Base-by-base conservation (phyloP, 2,888 invertebrate genomes). In the Harpalus rubripes region DNA sequence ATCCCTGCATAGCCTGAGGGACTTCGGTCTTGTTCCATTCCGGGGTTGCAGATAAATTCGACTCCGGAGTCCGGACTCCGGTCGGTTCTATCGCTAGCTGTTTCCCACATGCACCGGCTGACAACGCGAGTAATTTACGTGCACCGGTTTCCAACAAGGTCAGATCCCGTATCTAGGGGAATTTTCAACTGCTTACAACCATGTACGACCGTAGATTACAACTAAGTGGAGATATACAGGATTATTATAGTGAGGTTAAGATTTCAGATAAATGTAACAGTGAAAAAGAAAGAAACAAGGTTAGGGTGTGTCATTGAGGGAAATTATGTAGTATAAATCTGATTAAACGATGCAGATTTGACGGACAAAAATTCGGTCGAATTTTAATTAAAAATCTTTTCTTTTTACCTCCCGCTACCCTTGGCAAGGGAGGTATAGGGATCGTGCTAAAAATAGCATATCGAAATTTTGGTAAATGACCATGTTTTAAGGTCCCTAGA, bases 121-220 rank as follows among this genome's bases (percentile, higher is more conserved):
- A 52, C 44, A 52, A 52, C 44, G 2, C 32, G 44, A 7, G 10
- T 52, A 52, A 52, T 52, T 52, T 52, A 52, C 44, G 44, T 52
- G 44, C 44, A 10, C 44, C 44, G 12, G 44, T 12, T 8, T 32
- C 10, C 63, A 12, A 22, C 22, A 63, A 63, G 63, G 63, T 63
- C 63, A 63, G 63, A 63, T 63, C 22, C 22, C 63, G 12, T 63
- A 63, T 63, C 63, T 16, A 3, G 63, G 18, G 18, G 26, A 63
- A 63, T 63, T 63, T 63, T 63, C 63, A 22, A 63, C 22, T 63
- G 63, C 63, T 63, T 63, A 63, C 26, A 52, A 52, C 63, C 18
- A 5, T 63, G 63, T 63, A 22, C 22, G 63, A 63, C 22, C 10
- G 63, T 22, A 63, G 63, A 63, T 63, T 63, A 63, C 44, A 52